These are phyloP conservation scores for Tanytarsus gracilentus DNA, from an alignment of 2,888 invertebrate genomes.

Conservation along the genomic window DNA sequence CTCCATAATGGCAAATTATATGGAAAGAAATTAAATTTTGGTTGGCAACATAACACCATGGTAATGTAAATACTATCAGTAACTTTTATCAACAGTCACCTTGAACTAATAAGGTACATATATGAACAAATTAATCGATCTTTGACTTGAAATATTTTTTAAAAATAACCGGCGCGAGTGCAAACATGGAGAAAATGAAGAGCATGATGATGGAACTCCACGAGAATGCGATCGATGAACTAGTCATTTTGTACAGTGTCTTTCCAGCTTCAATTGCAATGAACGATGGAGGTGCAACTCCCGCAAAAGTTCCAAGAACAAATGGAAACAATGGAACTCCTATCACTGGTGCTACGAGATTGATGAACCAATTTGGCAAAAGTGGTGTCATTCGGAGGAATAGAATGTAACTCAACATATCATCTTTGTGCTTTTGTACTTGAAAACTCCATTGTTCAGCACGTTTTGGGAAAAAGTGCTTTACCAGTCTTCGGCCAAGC, in stretches of 20 bases:
- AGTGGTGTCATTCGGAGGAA: slow-evolving; percentile 96
- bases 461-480: slow-evolving; percentile 79
- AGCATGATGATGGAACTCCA: slow-evolving; percentile 76
- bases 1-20: too few species aligned
- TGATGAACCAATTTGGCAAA: slow-evolving; percentile 98
- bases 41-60: too few species aligned
- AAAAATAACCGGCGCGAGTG: slow-evolving; percentile 79
- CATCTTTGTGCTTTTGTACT: slow-evolving; percentile 75
- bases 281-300: slow-evolving; percentile 94
- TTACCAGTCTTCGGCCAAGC: slow-evolving; percentile 75
- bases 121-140: slow-evolving; percentile 63
- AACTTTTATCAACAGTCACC: too few species aligned
- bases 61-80: too few species aligned
- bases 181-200: slow-evolving; percentile 67
- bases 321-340: slow-evolving; percentile 90
- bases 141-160: slow-evolving; percentile 71
- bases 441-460: slow-evolving; percentile 77
- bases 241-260: slow-evolving; percentile 86
- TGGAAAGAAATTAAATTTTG: too few species aligned
- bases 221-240: slow-evolving; percentile 78
- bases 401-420: slow-evolving; percentile 91
- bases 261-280: slow-evolving; percentile 97
- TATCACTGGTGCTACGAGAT: slow-evolving; percentile 91
- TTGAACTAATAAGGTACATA: too few species aligned
- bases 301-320: slow-evolving; percentile 87